A percentile compares a stretch with the other conserved stretches of the same genome.
Conservation (phyloP, 2,888 invertebrate species). For the Caenorhabditis macrosperma region DNA sequence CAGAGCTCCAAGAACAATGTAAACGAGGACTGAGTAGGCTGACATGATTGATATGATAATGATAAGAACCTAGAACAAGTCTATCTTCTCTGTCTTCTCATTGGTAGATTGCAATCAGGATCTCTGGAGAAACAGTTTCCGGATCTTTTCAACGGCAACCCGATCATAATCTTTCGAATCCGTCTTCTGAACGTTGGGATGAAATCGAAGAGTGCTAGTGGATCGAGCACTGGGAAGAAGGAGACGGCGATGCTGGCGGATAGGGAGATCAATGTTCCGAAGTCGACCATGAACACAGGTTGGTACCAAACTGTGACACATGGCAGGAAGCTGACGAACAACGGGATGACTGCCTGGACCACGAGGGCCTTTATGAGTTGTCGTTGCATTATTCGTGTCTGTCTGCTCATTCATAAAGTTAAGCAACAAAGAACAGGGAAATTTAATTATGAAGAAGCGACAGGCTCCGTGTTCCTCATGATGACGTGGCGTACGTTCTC, state of each 20-base stretch:
- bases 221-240: constrained; percentile 17
- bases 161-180: not conserved
- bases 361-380: constrained; percentile 5
- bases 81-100: not conserved
- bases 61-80: not conserved
- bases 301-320: not conserved
- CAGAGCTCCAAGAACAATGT: constrained; percentile 1
- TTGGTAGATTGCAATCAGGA: not conserved
- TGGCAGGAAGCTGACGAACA: constrained; percentile 8
- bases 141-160: no score
- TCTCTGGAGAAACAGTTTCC: no score
- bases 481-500: no score
- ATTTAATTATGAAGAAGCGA: no score
- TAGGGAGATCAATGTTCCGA: not conserved
- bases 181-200: not conserved
- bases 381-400: not conserved
- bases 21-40: not conserved
- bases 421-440: no score
- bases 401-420: no score
- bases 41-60: not conserved
- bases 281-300: not conserved
- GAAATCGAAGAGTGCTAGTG: constrained; percentile 6
- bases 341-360: constrained; percentile 11
- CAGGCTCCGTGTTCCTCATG: no score
- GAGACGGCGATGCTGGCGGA: constrained; percentile 2